These are phyloP conservation scores for Beroe ovata DNA, from an alignment of 37 sponge, comb jelly and placozoan genomes.

Conservation along the genomic window DNA sequence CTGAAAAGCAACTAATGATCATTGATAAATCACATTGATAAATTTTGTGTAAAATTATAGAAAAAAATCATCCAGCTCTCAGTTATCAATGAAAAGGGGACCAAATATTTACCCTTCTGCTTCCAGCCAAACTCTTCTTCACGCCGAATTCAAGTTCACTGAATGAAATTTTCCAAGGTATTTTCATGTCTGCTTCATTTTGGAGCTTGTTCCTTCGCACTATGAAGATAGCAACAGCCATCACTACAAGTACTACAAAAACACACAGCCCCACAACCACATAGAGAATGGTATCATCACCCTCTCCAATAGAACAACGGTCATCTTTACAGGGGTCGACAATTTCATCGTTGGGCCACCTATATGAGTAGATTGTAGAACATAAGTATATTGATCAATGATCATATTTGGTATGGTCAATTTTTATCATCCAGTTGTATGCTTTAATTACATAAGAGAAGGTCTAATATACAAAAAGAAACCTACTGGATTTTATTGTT, in stretches of 20 bases:
- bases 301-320: neutral
- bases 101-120: neutral
- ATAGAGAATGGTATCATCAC: slow-evolving; percentile 2
- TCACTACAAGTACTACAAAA: neutral
- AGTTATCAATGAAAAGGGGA: neutral
- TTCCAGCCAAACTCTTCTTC: slow-evolving; percentile 65
- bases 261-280: slow-evolving; percentile 33
- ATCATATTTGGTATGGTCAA: no score
- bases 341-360: slow-evolving; percentile 27
- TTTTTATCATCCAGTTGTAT: no score
- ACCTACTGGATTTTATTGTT: neutral
- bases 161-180: slow-evolving; percentile 35
- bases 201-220: neutral
- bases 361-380: neutral
- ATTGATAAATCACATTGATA: no score
- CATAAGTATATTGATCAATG: no score
- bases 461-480: no score
- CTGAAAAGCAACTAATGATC: neutral
- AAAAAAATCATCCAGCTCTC: no score
- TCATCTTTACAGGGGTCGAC: slow-evolving; percentile 55
- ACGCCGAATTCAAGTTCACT: slow-evolving; percentile 46
- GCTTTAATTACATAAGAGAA: no score
- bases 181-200: slow-evolving; percentile 37
- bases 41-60: no score
- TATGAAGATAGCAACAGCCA: slow-evolving; percentile 13